Evolutionary conservation across 2,797 vertebrate species (phyloP).

Genomic region (Hypotaenidia philippensis): DNA sequence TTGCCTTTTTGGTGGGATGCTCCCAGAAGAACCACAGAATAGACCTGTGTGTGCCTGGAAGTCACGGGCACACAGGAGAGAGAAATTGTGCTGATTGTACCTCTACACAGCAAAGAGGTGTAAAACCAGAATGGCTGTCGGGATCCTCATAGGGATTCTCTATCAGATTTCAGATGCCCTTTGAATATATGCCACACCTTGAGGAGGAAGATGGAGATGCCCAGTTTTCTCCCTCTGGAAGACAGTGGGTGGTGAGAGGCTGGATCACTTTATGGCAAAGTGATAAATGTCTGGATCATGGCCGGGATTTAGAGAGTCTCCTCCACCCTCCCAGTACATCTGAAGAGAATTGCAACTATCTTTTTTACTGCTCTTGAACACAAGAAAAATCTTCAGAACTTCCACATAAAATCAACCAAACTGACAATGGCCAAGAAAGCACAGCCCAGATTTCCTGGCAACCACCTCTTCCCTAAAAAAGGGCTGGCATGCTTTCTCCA

Average conservation of each 20-base stretch:
- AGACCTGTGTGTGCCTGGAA: background rate
- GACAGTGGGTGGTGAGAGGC: background rate
- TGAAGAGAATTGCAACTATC: background rate
- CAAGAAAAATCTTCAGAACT: background rate
- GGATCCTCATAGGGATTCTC: background rate
- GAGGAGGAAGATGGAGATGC: background rate
- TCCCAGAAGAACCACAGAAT: fast-evolving
- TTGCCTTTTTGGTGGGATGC: background rate
- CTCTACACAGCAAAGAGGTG: background rate
- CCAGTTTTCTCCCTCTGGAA: background rate
- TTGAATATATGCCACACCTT: background rate
- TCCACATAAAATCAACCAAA: background rate
- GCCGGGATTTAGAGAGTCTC: background rate
- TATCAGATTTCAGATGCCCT: background rate
- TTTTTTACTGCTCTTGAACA: background rate
- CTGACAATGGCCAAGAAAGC: background rate
- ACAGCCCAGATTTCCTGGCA: background rate
- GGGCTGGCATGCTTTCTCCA: background rate
- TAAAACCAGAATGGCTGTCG: background rate
- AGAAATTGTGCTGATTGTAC: background rate
- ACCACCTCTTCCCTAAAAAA: background rate
- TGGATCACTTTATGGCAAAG: background rate
- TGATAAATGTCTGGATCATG: background rate
- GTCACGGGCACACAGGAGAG: background rate
- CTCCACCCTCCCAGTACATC: background rate